A percentile compares a stretch with the other conserved stretches of the same genome.
Evolutionary conservation across 2,797 vertebrate genomes (phyloP).

Genomic region (Lepidocolaptes lacrymiger): DNA sequence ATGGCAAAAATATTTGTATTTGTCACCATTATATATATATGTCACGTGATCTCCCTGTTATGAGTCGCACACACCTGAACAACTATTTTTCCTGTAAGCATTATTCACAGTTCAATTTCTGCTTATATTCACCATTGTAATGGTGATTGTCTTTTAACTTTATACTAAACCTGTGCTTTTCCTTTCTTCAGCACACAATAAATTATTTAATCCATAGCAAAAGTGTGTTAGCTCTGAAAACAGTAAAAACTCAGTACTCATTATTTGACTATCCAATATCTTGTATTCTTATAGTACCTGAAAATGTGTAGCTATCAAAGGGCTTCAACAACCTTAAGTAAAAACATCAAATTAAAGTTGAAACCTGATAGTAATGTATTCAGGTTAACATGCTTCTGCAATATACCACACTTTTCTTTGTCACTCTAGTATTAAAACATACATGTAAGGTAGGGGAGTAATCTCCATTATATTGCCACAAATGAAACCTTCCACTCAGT

Average conservation of each 20-base stretch:
- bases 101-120: background rate
- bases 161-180: fast-evolving
- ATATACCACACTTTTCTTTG: background rate
- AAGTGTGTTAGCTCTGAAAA: background rate
- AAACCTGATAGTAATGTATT: background rate
- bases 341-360: background rate
- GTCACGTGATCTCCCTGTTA: background rate
- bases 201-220: background rate
- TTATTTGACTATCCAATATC: background rate
- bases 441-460: background rate
- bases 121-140: background rate
- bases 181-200: background rate
- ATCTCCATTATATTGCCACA: background rate
- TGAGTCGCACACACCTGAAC: background rate
- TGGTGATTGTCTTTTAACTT: background rate
- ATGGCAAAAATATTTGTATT: background rate
- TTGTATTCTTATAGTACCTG: background rate
- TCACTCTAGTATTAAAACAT: background rate
- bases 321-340: background rate
- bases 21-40: background rate
- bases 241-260: background rate
- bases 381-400: background rate
- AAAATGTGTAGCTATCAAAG: background rate
- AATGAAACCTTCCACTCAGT: background rate
- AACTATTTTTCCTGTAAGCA: background rate